Conservation (phyloP, 2,797 vertebrate genomes). For the Furcifer pardalis region DNA sequence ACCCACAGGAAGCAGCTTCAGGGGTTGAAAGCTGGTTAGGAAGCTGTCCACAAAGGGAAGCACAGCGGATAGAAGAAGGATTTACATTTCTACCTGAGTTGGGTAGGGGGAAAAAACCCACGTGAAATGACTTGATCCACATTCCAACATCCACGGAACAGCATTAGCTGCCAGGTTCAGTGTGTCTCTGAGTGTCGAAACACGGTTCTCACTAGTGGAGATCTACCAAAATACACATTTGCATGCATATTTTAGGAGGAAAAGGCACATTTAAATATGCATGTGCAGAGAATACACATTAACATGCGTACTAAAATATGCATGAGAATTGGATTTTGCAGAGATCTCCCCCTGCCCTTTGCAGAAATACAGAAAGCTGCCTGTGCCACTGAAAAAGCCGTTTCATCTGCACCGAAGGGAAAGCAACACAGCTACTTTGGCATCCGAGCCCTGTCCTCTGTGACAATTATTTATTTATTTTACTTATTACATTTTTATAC, state of each 20-base stretch:
- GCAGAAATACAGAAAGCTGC: neutral
- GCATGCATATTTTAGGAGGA: neutral
- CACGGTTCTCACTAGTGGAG: neutral
- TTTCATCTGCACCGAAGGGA: neutral
- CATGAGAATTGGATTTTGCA: neutral
- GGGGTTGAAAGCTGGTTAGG: neutral
- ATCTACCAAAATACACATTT: neutral
- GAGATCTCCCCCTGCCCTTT: neutral
- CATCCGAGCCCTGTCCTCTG: no score
- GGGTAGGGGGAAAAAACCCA: no score
- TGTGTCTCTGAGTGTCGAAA: neutral
- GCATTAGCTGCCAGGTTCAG: no score
- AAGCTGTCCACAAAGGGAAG: neutral
- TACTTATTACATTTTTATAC: no score
- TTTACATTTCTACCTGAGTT: rapidly evolving
- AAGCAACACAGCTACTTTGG: no score
- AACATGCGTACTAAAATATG: neutral
- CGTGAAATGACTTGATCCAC: no score
- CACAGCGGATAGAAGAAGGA: neutral
- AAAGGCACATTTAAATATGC: neutral
- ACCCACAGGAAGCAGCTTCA: neutral
- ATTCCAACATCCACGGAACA: no score
- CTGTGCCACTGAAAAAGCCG: neutral
- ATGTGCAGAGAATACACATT: neutral
- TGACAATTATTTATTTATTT: no score